Conservation (phyloP, 2,797 vertebrate genomes). For the Linurgus olivaceus region DNA sequence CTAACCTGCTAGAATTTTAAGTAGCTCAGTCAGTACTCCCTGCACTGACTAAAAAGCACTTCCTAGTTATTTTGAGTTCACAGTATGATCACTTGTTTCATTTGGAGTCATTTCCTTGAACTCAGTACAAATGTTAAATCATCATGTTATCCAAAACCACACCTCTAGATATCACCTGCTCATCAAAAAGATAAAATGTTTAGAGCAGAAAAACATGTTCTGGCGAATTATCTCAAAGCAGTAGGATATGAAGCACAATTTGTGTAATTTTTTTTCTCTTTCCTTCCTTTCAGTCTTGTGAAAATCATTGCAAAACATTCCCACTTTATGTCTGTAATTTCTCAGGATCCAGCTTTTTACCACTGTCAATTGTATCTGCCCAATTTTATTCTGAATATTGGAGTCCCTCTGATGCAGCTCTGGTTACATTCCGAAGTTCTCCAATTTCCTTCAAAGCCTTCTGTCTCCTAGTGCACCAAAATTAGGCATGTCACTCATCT, state of each 20-base stretch:
- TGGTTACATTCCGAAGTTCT: conserved; percentile 5
- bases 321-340: background rate
- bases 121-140: background rate
- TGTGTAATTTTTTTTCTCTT: background rate
- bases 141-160: background rate
- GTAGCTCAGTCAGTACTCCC: background rate
- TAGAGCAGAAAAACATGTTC: background rate
- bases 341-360: background rate
- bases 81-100: background rate
- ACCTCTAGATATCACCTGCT: background rate
- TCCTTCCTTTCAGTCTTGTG: background rate
- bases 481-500: conserved; percentile 26
- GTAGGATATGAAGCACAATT: background rate
- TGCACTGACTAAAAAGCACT: background rate
- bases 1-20: background rate
- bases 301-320: background rate
- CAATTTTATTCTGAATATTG: background rate
- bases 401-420: conserved; percentile 1
- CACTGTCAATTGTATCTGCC: background rate
- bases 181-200: background rate
- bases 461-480: conserved; percentile 18
- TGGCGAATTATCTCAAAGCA: background rate
- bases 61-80: background rate
- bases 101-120: background rate
- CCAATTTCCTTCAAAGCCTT: conserved; percentile 42